phyloP scores from a whole-genome alignment of 2,113 vertebrate genomes.

The Calyptomena viridis region DNA sequence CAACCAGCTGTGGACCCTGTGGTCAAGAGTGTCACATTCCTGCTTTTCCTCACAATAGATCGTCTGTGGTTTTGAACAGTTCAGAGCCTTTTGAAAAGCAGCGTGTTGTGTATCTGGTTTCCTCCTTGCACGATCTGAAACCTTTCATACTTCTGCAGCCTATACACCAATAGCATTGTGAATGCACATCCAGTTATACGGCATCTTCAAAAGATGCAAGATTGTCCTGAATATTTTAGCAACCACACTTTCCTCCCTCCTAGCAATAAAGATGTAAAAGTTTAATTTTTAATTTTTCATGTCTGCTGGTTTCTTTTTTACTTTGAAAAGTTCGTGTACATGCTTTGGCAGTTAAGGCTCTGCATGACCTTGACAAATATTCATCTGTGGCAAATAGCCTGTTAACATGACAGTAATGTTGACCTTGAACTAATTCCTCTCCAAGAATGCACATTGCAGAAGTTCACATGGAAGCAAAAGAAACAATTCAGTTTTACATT shows the following conservation, averaged over 20 bases:
- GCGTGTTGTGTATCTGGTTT: not conserved
- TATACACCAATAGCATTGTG: not conserved
- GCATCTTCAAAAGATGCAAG: not conserved
- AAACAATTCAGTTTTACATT: slow-evolving; percentile 14
- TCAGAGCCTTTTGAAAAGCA: not conserved
- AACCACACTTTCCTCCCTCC: not conserved
- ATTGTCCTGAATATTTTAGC: not conserved
- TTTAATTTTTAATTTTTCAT: not conserved
- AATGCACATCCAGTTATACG: not conserved
- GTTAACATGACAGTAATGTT: not conserved
- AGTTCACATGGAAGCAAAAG: slow-evolving; percentile 1
- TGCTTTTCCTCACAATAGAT: not conserved
- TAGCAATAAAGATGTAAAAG: not conserved
- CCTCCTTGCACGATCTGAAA: not conserved
- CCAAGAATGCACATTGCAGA: slow-evolving; percentile 24
- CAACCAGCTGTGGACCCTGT: not conserved
- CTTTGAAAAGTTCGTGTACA: not conserved
- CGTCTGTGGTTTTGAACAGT: not conserved
- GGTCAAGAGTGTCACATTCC: not conserved
- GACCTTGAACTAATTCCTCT: slow-evolving; percentile 34
- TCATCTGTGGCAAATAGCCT: not conserved
- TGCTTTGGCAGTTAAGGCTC: not conserved
- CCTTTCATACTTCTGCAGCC: not conserved
- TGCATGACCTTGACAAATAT: slow-evolving; percentile 11
- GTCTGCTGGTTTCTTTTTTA: not conserved